Evolutionary conservation across 2,888 invertebrate species (phyloP).

Genomic region (Autographa pulchrina): DNA sequence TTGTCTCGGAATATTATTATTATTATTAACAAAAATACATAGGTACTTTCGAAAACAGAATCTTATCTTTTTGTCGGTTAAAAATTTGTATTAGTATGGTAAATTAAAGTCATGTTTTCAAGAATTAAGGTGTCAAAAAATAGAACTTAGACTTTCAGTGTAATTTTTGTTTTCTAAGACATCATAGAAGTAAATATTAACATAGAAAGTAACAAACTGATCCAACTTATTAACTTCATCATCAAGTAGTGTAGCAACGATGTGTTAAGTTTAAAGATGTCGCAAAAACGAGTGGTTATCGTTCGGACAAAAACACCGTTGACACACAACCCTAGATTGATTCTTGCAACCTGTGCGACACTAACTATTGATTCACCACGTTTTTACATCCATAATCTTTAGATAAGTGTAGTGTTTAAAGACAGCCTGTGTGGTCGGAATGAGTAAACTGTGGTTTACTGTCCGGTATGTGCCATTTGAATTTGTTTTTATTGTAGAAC

Average conservation of each 20-base stretch:
- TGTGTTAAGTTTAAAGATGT: constrained; percentile 33
- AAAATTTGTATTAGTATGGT: no score
- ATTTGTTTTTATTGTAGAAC: not conserved
- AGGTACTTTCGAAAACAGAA: no score
- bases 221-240: not conserved
- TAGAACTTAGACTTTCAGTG: no score
- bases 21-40: no score
- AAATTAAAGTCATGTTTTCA: no score
- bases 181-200: not conserved
- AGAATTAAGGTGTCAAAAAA: no score
- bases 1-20: no score
- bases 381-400: not conserved
- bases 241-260: not conserved
- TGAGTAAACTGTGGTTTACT: not conserved
- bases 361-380: constrained; percentile 11
- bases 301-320: constrained; percentile 42
- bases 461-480: not conserved
- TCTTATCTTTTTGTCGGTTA: no score
- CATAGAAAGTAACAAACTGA: not conserved
- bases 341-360: constrained; percentile 38
- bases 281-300: constrained; percentile 31
- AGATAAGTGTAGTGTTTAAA: not conserved
- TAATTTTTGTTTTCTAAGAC: no score
- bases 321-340: constrained; percentile 42
- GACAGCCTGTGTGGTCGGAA: not conserved